These are phyloP conservation scores for Plebejus argus DNA, from an alignment of 2,888 invertebrate genomes.

Conservation along the genomic window DNA sequence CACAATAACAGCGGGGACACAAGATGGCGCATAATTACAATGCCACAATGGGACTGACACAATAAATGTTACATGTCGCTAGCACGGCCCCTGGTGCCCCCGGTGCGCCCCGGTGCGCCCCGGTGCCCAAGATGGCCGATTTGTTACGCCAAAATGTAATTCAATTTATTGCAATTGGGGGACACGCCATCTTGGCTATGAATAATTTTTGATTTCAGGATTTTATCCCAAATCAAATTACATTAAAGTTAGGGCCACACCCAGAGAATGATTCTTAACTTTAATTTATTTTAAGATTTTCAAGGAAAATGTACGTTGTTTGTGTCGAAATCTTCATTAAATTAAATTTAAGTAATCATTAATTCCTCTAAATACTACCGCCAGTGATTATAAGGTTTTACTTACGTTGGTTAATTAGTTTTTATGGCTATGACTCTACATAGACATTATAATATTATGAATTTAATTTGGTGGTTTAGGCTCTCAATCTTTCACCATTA, in stretches of 20 bases:
- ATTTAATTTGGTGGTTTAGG: too few species aligned
- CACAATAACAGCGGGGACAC: constrained; percentile 30
- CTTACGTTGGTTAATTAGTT: too few species aligned
- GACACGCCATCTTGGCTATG: not conserved
- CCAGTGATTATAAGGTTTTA: too few species aligned
- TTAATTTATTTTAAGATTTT: too few species aligned
- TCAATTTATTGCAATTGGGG: constrained; percentile 26
- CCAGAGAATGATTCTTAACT: too few species aligned
- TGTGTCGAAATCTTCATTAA: too few species aligned
- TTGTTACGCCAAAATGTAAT: constrained; percentile 32
- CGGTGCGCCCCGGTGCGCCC: not conserved
- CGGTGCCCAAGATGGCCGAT: constrained; percentile 40
- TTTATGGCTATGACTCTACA: too few species aligned
- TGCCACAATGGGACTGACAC: constrained; percentile 44
- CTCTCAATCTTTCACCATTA: too few species aligned
- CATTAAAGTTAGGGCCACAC: not conserved
- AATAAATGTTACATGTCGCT: constrained; percentile 41
- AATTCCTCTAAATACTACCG: too few species aligned
- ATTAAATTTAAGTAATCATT: too few species aligned
- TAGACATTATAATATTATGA: too few species aligned
- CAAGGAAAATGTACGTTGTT: too few species aligned
- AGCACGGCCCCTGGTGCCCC: constrained; percentile 34
- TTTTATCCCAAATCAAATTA: not conserved
- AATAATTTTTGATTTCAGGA: not conserved
- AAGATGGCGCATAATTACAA: constrained; percentile 47